A percentile compares a stretch with the other conserved stretches of the same genome.
phyloP scores from a whole-genome alignment of 2,113 vertebrate genomes.

The Sylvietta virens region DNA sequence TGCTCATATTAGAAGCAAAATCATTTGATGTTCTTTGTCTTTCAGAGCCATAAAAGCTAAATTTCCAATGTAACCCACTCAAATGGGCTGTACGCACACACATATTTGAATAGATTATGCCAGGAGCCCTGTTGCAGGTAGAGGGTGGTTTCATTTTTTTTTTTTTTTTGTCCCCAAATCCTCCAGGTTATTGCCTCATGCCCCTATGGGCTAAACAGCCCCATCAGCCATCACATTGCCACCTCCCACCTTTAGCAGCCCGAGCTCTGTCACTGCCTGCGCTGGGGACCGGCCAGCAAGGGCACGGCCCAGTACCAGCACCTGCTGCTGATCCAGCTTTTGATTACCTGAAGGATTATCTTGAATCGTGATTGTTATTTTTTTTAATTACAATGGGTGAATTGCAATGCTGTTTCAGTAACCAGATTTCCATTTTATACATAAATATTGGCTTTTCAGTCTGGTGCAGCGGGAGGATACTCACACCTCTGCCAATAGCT shows the following conservation, averaged over 20 bases:
- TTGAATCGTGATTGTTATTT: background rate
- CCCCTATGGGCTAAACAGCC: background rate
- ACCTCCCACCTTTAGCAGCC: background rate
- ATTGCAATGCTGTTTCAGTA: background rate
- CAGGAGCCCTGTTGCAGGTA: background rate
- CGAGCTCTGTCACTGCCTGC: background rate
- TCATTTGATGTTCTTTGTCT: background rate
- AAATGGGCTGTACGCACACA: background rate
- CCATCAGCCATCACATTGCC: background rate
- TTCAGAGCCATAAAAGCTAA: background rate
- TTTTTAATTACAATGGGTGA: background rate
- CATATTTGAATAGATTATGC: background rate
- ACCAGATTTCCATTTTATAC: background rate
- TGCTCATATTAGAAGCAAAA: background rate
- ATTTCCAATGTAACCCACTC: background rate
- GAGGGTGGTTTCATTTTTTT: too few species aligned
- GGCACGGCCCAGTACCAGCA: background rate
- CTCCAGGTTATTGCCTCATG: background rate
- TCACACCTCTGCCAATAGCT: conserved; percentile 14
- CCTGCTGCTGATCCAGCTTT: background rate
- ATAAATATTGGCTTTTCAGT: conserved; percentile 3
- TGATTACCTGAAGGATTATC: background rate
- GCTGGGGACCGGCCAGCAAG: background rate
- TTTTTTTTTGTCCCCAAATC: background rate
- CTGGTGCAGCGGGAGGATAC: background rate